Evolutionary conservation across 92 coral and sea anemone species (phyloP), one percentile per base, ranked within the genome.

Genomic region (Phenganax stokvisi): DNA sequence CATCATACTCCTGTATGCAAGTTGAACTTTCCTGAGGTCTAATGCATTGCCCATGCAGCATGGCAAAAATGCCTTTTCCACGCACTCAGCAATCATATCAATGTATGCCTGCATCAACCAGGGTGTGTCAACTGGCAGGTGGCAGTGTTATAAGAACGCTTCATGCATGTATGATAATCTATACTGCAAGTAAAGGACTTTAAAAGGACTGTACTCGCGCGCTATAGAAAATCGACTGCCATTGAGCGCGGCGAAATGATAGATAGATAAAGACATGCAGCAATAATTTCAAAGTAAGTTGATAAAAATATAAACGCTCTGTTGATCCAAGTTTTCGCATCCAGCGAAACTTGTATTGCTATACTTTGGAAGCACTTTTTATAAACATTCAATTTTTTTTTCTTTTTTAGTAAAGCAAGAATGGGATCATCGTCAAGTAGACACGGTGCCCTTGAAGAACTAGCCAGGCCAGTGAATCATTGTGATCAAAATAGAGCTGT

Each of bases 401-500:
- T 1, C 65, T 59, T 59, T 59, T 59, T 12, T 7, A 3, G 5
- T 51, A 51, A 12, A 51, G 10, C 52, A 9, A 44, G 0, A 0
- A 76, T 76, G 81, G 81, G 81, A 5, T 44, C 70, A 8, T 76
- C 81, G n/a, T 76, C 81, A 29, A 76, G 81, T 59, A 59, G 69
- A 58, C 52, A 29, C 6, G 37, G 25, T 20, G 54, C 5, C 13
- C 81, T 25, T 58, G 69, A 58, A 28, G 70, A 59, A 31, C 70
- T n/a, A 3, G 11, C 69, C 0, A 57, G 67, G 10, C 54, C 81
- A 9, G 28, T 25, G 30, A 31, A 25, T 13, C n/a, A 10, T 28
- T 28, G 16, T 29, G 52, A 12, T 60, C 51, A 58, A 29, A 27
- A 76, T 60, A 11, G 8, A 29, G 54, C 81, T 0, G 53, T 16